These are phyloP conservation scores for Crocodylus rhombifer DNA, from an alignment of 2,797 vertebrate species.

Conservation along the genomic window DNA sequence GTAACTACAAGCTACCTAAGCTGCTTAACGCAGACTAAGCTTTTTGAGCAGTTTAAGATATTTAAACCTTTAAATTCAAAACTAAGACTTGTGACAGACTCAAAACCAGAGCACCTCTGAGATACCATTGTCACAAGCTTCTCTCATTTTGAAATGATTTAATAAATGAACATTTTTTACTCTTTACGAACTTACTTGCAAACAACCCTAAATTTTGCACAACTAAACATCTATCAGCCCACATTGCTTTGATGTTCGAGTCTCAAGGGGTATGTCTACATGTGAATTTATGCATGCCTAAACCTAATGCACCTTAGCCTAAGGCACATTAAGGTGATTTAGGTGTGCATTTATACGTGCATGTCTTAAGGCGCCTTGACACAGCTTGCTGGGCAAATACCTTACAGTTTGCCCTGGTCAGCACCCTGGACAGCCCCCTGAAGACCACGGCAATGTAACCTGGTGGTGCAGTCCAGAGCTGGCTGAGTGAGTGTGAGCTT, in stretches of 20 bases:
- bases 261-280: not conserved
- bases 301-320: too few species aligned
- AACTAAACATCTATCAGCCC: not conserved
- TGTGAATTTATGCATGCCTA: not conserved
- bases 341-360: too few species aligned
- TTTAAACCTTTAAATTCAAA: constrained; percentile 36
- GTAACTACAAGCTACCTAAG: constrained; percentile 16
- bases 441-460: too few species aligned
- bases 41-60: constrained; percentile 41
- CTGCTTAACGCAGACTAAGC: not conserved
- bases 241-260: not conserved
- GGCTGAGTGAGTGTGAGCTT: too few species aligned
- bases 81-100: constrained; percentile 10
- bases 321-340: too few species aligned
- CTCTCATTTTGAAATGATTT: not conserved
- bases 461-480: too few species aligned
- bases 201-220: not conserved
- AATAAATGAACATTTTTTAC: not conserved
- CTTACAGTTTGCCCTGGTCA: too few species aligned
- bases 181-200: not conserved
- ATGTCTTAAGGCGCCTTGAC: too few species aligned
- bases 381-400: too few species aligned
- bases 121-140: not conserved
- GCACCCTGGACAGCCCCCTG: too few species aligned
- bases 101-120: not conserved